Conservation (phyloP, 2,113 vertebrate species). For the Polyodon spathula region DNA sequence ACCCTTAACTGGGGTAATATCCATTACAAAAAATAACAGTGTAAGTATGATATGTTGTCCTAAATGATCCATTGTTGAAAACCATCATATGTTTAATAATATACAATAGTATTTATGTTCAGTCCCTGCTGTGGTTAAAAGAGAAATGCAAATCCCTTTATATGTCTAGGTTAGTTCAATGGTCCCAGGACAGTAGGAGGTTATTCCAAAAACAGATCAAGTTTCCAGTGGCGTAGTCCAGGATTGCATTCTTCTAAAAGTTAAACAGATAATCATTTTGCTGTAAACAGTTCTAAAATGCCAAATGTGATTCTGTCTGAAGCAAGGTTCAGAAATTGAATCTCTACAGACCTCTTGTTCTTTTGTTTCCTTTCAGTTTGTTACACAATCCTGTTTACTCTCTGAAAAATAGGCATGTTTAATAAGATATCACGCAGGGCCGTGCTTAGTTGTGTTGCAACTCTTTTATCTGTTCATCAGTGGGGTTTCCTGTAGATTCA, state of each 20-base stretch:
- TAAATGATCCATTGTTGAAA: too few species aligned
- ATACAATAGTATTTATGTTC: conserved; percentile 32
- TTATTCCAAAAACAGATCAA: conserved; percentile 41
- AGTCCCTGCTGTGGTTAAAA: conserved; percentile 26
- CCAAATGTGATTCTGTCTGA: conserved; percentile 24
- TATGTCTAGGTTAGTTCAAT: conserved; percentile 28
- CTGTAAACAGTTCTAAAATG: conserved; percentile 33
- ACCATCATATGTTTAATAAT: too few species aligned
- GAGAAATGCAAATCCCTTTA: conserved; percentile 33
- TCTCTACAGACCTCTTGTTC: conserved; percentile 26
- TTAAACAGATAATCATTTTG: conserved; percentile 38
- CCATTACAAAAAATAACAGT: too few species aligned
- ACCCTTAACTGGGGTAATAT: too few species aligned
- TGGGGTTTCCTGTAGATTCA: conserved; percentile 26
- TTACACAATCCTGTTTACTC: conserved; percentile 59
- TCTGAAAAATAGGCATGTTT: conserved; percentile 63
- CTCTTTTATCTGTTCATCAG: conserved; percentile 49
- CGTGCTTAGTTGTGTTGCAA: conserved; percentile 61
- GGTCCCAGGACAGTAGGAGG: conserved; percentile 30
- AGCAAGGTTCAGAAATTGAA: conserved; percentile 30
- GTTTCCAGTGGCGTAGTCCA: conserved; percentile 38
- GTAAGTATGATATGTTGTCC: too few species aligned
- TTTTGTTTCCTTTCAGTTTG: conserved; percentile 29
- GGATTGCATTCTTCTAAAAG: conserved; percentile 46
- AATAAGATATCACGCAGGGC: conserved; percentile 59